Base-by-base conservation (phyloP, 2,797 vertebrate genomes). In the Myripristis jacobus region DNA sequence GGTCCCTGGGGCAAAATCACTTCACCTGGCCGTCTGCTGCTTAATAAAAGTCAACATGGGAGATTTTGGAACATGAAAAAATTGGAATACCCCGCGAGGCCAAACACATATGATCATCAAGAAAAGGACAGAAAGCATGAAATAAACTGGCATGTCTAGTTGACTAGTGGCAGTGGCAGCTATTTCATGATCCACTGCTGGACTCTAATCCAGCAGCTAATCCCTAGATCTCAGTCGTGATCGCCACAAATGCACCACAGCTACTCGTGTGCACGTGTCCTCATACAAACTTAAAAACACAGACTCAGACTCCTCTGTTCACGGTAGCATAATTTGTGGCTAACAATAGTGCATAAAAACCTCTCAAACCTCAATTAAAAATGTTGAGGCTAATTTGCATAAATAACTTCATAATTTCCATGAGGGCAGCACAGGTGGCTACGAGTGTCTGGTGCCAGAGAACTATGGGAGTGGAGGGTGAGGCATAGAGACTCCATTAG, bases 181-280 rank as follows among this genome's bases (percentile, higher is more conserved):
- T 51, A 48, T 75, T 60, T 79, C 77, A 71, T 74, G 75, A 84
- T 77, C 74, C 65, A 34, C 66, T 63, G 60, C 56, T 77, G 73
- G 61, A 71, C n/a, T 79, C 70, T 82, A 76, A 76, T 70, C 63
- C 70, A 73, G 79, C 76, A 79, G 80, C 67, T 86, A 82, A 87
- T 90, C 81, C 66, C 52, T 65, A 19, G 7, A 76, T 81, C 69
- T 62, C 62, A 75, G 70, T 74, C 73, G 77, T 9, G 22, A 55
- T 64, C 48, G 58, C 63, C 72, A 53, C 82, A 68, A 57, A 46
- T 81, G 74, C 71, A 66, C 65, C 57, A 56, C 67, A 59, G 24
- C 53, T 67, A 66, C 66, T 70, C 43, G 57, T 3, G 13, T 8
- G 12, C 52, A 57, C 27, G 18, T 9, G 50, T 25, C 54, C 57